Evolutionary conservation across 2,797 vertebrate species (phyloP), one percentile per base, ranked within the genome.

Genomic region (Intellagama lesueurii): DNA sequence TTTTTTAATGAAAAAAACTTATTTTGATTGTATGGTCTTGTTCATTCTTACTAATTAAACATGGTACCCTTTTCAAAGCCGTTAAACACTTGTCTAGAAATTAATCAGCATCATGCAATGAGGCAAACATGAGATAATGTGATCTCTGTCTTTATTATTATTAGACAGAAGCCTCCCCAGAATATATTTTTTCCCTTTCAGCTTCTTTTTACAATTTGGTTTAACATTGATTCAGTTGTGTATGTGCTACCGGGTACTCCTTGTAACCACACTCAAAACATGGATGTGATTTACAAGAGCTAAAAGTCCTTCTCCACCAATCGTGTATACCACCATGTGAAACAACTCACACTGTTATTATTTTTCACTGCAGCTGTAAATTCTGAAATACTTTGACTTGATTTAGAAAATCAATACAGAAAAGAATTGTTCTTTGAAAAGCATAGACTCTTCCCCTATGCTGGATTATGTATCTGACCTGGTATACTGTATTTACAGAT

Each of bases 51-150:
- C 94, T 94, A 95, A 94, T 94, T 95, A 96, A 95, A 91, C 92
- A 89, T 92, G 92, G 79, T 75, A 92, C 75, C 90, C 89, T 95
- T 92, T 94, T 95, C 93, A 95, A 94, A 95, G 94, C 92, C 90
- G 92, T 94, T 96, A 95, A 95, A 92, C 80, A 92, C 86, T 81
- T 92, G 85, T 93, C 88, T 94, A 94, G 94, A 96, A 95, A 91
- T 87, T 69, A 88, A 86, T 93, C 24, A 94, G 77, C 77, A 86
- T 95, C 92, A 94, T 93, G 90, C 96, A 96, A 94, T 86, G 91
- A 94, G 89, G 91, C 81, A 93, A 95, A 90, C 49, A 91, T 69
- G 89, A 95, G 90, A 91, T 83, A 94, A 87, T 70, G 68, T 40
- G 94, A 87, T 93, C 86, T 64, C 35, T 78, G 49, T 79, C 76